phyloP scores from a whole-genome alignment of 2,888 invertebrate species.

The Cryptocheilus praepositus region DNA sequence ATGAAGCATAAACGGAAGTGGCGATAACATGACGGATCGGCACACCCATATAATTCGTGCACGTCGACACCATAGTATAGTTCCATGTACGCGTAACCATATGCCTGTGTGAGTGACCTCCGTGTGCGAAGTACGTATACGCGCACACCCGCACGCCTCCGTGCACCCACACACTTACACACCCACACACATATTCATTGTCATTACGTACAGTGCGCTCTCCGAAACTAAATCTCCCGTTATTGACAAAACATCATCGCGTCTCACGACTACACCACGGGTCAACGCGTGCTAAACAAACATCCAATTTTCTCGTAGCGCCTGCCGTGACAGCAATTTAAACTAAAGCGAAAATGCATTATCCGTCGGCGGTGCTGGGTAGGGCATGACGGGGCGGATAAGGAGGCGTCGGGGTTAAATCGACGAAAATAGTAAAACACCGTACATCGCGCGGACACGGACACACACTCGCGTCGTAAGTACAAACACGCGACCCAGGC shows the following conservation, averaged over 20 bases:
- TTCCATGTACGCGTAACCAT: too few species aligned
- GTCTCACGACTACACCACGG: slow-evolving; percentile 21
- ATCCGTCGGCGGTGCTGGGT: slow-evolving; percentile 38
- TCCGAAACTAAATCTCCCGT: slow-evolving; percentile 39
- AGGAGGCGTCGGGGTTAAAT: slow-evolving; percentile 40
- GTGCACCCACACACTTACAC: neutral
- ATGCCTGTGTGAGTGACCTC: too few species aligned
- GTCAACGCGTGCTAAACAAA: slow-evolving; percentile 33
- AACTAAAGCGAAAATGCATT: slow-evolving; percentile 58
- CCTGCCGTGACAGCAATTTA: slow-evolving; percentile 29
- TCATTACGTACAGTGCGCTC: too few species aligned
- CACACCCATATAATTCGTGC: slow-evolving; percentile 23
- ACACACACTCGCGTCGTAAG: neutral
- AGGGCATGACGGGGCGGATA: neutral
- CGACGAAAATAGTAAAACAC: slow-evolving; percentile 60
- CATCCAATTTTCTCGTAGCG: slow-evolving; percentile 35
- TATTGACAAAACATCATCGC: slow-evolving; percentile 46
- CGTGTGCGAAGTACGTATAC: too few species aligned
- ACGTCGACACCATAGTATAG: slow-evolving; percentile 22
- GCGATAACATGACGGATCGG: slow-evolving; percentile 57
- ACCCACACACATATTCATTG: neutral
- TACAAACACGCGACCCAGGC: too few species aligned
- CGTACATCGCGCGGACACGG: neutral
- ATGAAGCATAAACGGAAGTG: slow-evolving; percentile 58
- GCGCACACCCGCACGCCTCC: too few species aligned